Evolutionary conservation across 2,113 vertebrate species (phyloP), one percentile per base, ranked within the genome.

Genomic region (Phalacrocorax aristotelis): DNA sequence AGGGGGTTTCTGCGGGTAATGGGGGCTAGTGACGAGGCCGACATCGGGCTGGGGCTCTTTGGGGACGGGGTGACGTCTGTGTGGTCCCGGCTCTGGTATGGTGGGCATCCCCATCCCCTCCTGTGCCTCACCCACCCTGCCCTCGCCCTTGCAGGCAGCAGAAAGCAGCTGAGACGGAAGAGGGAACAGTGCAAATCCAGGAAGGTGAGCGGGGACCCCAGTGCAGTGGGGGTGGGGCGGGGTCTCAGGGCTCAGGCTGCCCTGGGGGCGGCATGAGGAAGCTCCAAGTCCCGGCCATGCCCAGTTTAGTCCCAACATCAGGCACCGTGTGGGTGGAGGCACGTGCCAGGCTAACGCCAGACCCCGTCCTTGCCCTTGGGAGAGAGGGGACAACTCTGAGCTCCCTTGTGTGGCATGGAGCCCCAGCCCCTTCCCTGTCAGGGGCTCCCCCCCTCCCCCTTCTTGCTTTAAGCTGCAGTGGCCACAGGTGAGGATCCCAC

Each of bases 401-500:
- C 38, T 15, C 30, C 36, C 38, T 7, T 16, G 5, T 4, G 34
- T 15, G 14, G 34, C 58, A 15, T 21, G 38, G 48, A 27, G 6
- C 36, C 38, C 8, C 3, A 30, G 48, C 51, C 26, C 81, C 44
- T 38, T 40, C 44, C 44, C 29, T 21, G 15, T 25, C 34, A 57
- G 36, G 70, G 80, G n/a, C 65, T 26, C n/a, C 16, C 44, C 16
- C 42, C 22, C 42, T 3, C 7, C 23, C 20, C 44, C 34, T 62
- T 68, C 64, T 70, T 51, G 70, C 80, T 83, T 77, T 22, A 93
- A 99, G 99, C 99, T n/a, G 98, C 99, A 57, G 99, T 99, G 51
- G 99, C 99, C 62, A 99, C 99, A 18, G 99, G 99, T 18, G 99
- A 99, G 87, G 99, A 99, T 91, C 98, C 99, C 40, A 98, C 99